Conservation (phyloP, 2,888 invertebrate species). For the Eupithecia abbreviata region DNA sequence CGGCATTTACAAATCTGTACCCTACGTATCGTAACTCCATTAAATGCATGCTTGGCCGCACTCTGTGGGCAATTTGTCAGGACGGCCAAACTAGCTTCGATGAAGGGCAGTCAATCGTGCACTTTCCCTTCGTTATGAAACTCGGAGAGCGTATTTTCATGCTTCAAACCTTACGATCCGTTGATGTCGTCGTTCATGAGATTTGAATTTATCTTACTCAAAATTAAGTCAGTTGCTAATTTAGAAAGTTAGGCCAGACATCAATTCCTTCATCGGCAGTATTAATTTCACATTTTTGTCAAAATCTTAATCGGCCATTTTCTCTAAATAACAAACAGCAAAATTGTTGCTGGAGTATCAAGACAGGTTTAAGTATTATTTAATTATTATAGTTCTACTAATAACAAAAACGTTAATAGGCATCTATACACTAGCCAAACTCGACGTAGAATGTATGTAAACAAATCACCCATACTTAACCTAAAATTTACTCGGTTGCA, state of each 20-base stretch:
- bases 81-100: conserved; percentile 10
- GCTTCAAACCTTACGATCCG: not conserved
- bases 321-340: not conserved
- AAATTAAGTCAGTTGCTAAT: not conserved
- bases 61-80: conserved; percentile 19
- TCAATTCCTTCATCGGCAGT: too few species aligned
- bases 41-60: conserved; percentile 8
- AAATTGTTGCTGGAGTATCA: not conserved
- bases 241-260: too few species aligned
- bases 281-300: too few species aligned
- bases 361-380: not conserved
- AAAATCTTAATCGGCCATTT: not conserved
- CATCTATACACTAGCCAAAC: not conserved
- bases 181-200: not conserved
- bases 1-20: not conserved
- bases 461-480: too few species aligned
- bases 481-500: too few species aligned
- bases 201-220: not conserved
- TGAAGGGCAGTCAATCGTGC: conserved; percentile 27
- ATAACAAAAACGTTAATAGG: not conserved
- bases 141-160: not conserved
- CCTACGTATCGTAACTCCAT: not conserved
- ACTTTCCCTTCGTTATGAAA: conserved; percentile 4
- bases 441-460: too few species aligned
- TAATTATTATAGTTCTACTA: not conserved